These are phyloP conservation scores for Orthosia gothica DNA, from an alignment of 2,888 invertebrate genomes.

Conservation along the genomic window DNA sequence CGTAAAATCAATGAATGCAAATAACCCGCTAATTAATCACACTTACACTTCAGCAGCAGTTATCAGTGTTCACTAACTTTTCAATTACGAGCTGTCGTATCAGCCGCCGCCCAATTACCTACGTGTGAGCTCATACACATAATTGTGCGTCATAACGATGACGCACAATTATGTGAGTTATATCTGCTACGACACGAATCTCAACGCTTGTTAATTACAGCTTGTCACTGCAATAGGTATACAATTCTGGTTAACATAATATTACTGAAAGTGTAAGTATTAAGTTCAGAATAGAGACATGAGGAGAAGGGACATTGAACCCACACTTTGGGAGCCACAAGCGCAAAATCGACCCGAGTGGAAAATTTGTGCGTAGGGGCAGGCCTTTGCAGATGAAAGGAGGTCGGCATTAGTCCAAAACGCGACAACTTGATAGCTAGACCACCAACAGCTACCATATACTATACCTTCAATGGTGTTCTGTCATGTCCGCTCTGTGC, in stretches of 20 bases:
- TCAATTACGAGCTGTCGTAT: background rate
- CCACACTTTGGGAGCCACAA: no score
- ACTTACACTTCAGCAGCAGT: slow-evolving; percentile 8
- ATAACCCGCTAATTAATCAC: slow-evolving; percentile 29
- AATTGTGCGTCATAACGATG: slow-evolving; percentile 12
- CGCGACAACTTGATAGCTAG: no score
- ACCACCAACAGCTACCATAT: no score
- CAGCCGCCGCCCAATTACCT: background rate
- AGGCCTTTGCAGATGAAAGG: no score
- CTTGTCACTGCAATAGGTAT: slow-evolving; percentile 6
- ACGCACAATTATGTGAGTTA: slow-evolving; percentile 18
- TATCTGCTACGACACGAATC: background rate
- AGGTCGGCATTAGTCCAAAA: no score
- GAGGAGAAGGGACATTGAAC: no score
- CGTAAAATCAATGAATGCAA: slow-evolving; percentile 21
- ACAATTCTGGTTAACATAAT: background rate
- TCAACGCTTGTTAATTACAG: slow-evolving; percentile 2
- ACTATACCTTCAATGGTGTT: no score
- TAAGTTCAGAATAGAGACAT: no score
- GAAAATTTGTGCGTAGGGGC: no score
- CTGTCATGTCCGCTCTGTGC: no score
- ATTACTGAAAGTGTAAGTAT: background rate
- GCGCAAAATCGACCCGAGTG: no score
- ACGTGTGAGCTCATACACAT: no score
- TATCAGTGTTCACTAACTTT: background rate